These are phyloP conservation scores for Globodera ellingtonae DNA, from an alignment of 1,140 invertebrate genomes.

Conservation along the genomic window DNA sequence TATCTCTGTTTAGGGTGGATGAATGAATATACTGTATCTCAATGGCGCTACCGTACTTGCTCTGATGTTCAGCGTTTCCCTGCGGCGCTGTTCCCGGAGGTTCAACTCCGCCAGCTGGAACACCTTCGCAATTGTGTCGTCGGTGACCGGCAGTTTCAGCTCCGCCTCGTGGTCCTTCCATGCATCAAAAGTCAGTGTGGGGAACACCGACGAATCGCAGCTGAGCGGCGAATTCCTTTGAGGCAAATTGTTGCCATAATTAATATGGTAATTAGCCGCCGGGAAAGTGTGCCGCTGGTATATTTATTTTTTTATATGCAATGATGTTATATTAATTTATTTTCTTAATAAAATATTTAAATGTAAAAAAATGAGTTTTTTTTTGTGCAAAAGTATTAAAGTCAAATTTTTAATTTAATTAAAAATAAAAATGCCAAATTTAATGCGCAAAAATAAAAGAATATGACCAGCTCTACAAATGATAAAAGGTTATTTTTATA, in stretches of 20 bases:
- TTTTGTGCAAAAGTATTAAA: too few relatives aligned
- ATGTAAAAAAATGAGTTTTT: too few relatives aligned
- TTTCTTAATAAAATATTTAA: too few relatives aligned
- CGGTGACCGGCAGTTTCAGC: constrained; percentile 49
- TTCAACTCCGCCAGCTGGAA: constrained; percentile 51
- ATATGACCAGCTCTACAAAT: too few relatives aligned
- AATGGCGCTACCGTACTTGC: constrained; percentile 37
- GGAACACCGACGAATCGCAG: constrained; percentile 43
- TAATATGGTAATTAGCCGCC: neutral
- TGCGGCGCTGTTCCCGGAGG: constrained; percentile 41
- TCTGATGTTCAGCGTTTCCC: constrained; percentile 44
- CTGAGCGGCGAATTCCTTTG: constrained; percentile 41
- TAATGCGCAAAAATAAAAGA: too few relatives aligned
- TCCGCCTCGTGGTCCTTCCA: constrained; percentile 46
- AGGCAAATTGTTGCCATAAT: neutral
- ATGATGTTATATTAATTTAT: too few relatives aligned
- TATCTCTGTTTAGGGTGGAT: neutral
- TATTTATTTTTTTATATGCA: too few relatives aligned
- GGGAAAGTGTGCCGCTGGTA: too few relatives aligned
- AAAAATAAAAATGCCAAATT: too few relatives aligned
- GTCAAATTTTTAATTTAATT: too few relatives aligned
- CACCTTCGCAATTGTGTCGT: constrained; percentile 46
- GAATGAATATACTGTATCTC: neutral
- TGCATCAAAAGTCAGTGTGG: constrained; percentile 11
- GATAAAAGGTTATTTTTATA: neutral